phyloP scores from a whole-genome alignment of 2,797 vertebrate species.

The Scomberomorus guttatus region DNA sequence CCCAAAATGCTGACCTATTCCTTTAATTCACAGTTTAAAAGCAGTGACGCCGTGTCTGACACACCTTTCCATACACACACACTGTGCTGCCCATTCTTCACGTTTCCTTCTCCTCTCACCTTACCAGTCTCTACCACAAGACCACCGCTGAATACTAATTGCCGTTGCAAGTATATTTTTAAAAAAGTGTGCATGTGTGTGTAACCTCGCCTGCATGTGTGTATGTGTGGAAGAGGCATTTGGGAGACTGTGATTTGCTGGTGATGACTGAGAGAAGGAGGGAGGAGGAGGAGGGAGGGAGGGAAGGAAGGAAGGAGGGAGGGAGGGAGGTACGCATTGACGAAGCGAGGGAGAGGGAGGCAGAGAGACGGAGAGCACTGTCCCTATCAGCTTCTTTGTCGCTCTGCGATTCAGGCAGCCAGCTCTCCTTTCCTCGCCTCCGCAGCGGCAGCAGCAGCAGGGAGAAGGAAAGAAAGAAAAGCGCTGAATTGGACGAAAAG shows the following conservation, averaged over 20 bases:
- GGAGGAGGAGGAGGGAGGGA: constrained; percentile 30
- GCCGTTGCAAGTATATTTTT: constrained; percentile 52
- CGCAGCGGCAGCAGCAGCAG: constrained; percentile 48
- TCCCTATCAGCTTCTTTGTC: constrained; percentile 73
- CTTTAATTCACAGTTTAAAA: constrained; percentile 12
- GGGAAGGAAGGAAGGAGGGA: constrained; percentile 37
- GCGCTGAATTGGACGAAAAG: constrained; percentile 7
- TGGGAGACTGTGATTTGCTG: constrained; percentile 84
- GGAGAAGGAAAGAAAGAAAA: constrained; percentile 25
- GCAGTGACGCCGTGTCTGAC: neutral
- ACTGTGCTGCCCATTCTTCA: constrained; percentile 5
- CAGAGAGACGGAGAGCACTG: constrained; percentile 68
- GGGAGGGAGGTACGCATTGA: constrained; percentile 72
- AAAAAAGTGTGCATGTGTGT: constrained; percentile 45
- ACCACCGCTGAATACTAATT: constrained; percentile 80
- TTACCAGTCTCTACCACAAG: constrained; percentile 41
- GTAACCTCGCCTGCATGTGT: constrained; percentile 46
- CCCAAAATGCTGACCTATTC: neutral
- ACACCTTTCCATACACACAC: constrained; percentile 17
- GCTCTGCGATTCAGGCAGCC: constrained; percentile 73
- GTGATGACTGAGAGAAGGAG: constrained; percentile 73
- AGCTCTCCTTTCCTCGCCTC: constrained; percentile 57
- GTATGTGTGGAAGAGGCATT: constrained; percentile 55
- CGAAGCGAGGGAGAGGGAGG: constrained; percentile 55
- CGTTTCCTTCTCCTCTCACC: constrained; percentile 29